Base-by-base conservation (phyloP, 2,888 invertebrate species). In the Melolontha melolontha region DNA sequence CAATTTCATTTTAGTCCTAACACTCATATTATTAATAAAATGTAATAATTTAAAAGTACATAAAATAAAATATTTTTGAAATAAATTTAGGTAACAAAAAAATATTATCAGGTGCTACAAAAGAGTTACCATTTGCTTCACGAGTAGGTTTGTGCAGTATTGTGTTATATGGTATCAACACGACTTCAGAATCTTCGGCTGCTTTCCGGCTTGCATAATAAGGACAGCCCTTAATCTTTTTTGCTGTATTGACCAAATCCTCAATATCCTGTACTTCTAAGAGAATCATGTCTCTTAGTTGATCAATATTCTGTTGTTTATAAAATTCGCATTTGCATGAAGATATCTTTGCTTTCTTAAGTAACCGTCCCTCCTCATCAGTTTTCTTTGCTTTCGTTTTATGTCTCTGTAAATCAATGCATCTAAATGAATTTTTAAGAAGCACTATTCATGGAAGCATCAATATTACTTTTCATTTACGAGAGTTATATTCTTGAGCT, bases 151-250 rank as follows among this genome's bases (percentile, higher is more conserved):
- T 89, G 80, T 96, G 95, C 4, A 97, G 84, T 52, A 97, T 84
- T 17, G 92, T 89, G 80, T 94, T 93, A 77, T 93, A 93, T 0
- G 93, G 92, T 8, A 92, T 83, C 52, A 93, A 86, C 63, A 95
- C 85, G 6, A 94, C 82, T 88, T 98, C 94, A 7, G 97, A 94
- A 80, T 94, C 90, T 71, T 91, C 88, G 27, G 94, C 85, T 4
- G 96, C 93, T 79, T 89, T 88, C 76, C 97, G 87, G 0, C 93
- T 88, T 0, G 95, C 93, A 83, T 98, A 99, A 85, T 98, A 99
- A 0, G 98, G 95, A 83, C 99, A 99, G 0, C 94, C 94, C 71
- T 91, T 90, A 55, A 90, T 77, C 70, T 88, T 84, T 76, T 89
- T 88, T 0, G 92, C 95, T 75, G 85, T 84, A 47, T 83, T 84